Base-by-base conservation (phyloP, 2,113 vertebrate genomes). In the Laterallus jamaicensis region DNA sequence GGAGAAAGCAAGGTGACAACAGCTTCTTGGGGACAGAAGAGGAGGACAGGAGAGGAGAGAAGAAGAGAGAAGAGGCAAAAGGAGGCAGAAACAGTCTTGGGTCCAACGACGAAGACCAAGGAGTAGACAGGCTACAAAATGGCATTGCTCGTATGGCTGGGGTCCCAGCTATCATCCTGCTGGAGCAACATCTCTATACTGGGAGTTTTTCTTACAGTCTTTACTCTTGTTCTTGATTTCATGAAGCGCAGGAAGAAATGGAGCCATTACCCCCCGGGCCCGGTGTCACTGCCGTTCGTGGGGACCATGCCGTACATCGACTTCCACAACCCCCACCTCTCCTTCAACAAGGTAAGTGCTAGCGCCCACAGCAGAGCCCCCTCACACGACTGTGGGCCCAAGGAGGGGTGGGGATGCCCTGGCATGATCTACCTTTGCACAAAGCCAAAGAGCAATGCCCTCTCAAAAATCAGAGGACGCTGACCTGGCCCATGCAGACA, bases 231-330 rank as follows among this genome's bases (percentile, higher is more conserved):
- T 44, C 15, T 98, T 47, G 98, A 98, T 82, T 93, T 97, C 78
- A 95, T 96, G 94, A 97, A 97, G 87, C 91, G 91, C 76, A 89
- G 92, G 25, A 85, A 18, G 47, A 76, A 19, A 44, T 97, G 97
- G 95, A 85, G 76, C 26, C 63, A 0, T 50, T 98, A 98, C 85
- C 98, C 98, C 0, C 97, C 97, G 0, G 97, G 97, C 35, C 98
- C 98, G 2, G 2, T 15, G 56, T 94, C 96, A 0, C 37, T 97
- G 75, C 98, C 98, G 0, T 95, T 97, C 35, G 3, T 98, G 12
- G 98, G 98, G 74, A 98, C 97, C 84, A 88, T 98, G 93, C 44
- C 97, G 55, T 60, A 89, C 4, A 0, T 98, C 4, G 92, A 98
- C 60, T 96, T 97, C 62, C 9, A 0, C 15, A 80, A 96, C 5